Evolutionary conservation across 2,797 vertebrate species (phyloP).

Genomic region (Selene dorsalis): DNA sequence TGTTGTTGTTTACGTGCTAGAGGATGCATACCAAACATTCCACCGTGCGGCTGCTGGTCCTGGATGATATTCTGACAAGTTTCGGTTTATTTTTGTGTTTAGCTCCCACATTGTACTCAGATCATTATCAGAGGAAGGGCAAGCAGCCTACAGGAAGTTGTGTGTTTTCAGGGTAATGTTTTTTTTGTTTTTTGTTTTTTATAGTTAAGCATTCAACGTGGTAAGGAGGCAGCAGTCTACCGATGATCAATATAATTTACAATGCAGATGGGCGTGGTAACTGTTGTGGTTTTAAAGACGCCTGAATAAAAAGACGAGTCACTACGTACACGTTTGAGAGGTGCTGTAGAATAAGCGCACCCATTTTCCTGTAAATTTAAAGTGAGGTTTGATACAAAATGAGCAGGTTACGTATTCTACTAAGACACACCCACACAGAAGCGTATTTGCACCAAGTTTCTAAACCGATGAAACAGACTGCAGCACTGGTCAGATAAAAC

Average conservation of each 20-base stretch:
- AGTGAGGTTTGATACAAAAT: no score
- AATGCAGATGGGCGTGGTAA: not conserved
- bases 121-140: not conserved
- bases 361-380: not conserved
- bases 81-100: slow-evolving; percentile 9
- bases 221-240: not conserved
- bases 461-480: not conserved
- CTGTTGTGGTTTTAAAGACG: not conserved
- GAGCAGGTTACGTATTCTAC: not conserved
- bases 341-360: not conserved
- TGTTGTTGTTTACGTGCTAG: slow-evolving; percentile 54
- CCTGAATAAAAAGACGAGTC: not conserved
- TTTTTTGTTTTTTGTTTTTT: no score
- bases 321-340: not conserved
- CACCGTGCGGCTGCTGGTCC: slow-evolving; percentile 72
- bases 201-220: not conserved
- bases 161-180: not conserved
- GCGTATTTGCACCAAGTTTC: not conserved
- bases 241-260: not conserved
- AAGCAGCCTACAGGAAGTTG: not conserved
- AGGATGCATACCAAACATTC: slow-evolving; percentile 84
- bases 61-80: slow-evolving; percentile 48
- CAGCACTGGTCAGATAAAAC: no score
- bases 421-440: not conserved
- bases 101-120: not conserved